Conservation (phyloP, 2,797 vertebrate genomes). For the Vultur gryphus region DNA sequence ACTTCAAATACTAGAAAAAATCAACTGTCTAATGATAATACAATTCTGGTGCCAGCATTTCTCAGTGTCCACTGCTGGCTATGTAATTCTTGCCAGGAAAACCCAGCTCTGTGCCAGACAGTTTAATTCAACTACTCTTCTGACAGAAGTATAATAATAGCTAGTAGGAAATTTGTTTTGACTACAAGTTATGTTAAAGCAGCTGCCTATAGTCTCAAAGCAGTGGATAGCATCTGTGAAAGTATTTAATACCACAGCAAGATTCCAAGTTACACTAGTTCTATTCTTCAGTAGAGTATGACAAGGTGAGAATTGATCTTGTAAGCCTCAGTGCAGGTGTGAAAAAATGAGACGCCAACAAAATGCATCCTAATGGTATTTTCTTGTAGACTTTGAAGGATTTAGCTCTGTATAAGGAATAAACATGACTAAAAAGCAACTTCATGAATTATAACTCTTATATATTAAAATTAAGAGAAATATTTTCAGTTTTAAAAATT, state of each 20-base stretch:
- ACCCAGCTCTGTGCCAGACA: background rate
- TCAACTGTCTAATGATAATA: background rate
- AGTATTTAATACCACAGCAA: slow-evolving; percentile 70
- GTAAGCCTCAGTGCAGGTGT: slow-evolving; percentile 47
- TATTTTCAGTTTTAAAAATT: background rate
- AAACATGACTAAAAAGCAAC: slow-evolving; percentile 24
- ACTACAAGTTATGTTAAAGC: slow-evolving; percentile 52
- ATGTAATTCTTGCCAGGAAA: background rate
- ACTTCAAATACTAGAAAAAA: background rate
- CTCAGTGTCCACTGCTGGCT: background rate
- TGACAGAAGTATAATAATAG: slow-evolving; percentile 7
- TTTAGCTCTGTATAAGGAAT: slow-evolving; percentile 28
- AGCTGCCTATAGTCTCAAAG: slow-evolving; percentile 69
- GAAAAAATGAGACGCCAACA: slow-evolving; percentile 65
- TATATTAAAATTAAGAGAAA: background rate
- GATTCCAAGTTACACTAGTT: slow-evolving; percentile 57
- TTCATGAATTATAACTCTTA: background rate
- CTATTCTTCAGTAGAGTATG: slow-evolving; percentile 65
- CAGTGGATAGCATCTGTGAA: slow-evolving; percentile 51
- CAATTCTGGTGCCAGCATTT: background rate
- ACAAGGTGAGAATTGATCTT: slow-evolving; percentile 68
- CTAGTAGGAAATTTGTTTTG: slow-evolving; percentile 43
- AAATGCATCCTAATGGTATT: slow-evolving; percentile 49
- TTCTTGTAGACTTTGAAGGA: slow-evolving; percentile 4
- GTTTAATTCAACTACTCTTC: background rate